phyloP scores from a whole-genome alignment of 2,888 invertebrate species.

The Macroteleia sp. region DNA sequence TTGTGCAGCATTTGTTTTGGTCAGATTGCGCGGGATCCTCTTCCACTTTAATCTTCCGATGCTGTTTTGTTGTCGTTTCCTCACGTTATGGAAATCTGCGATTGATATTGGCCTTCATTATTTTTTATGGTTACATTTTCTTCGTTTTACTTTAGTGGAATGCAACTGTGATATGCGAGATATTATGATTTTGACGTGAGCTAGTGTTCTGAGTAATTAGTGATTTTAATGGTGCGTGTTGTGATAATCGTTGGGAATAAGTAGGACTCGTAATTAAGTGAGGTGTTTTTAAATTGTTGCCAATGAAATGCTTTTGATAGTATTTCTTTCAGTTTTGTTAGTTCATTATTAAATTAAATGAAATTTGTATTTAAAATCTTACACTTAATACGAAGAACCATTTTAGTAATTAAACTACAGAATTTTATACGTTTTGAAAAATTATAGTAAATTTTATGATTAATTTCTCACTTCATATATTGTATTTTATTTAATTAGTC shows the following conservation, averaged over 20 bases:
- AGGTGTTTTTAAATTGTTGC: neutral
- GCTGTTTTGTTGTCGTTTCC: constrained; percentile 6
- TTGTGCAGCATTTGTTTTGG: constrained; percentile 17
- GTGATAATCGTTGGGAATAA: constrained; percentile 13
- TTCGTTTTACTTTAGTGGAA: constrained; percentile 13
- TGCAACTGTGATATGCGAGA: neutral
- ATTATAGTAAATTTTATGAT: too few relatives aligned
- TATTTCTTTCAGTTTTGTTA: too few relatives aligned
- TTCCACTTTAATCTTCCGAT: too few relatives aligned
- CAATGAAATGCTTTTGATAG: neutral
- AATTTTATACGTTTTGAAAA: too few relatives aligned
- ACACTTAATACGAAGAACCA: too few relatives aligned
- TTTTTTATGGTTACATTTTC: neutral
- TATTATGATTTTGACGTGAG: constrained; percentile 10
- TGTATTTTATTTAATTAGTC: too few relatives aligned
- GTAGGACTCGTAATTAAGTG: constrained; percentile 12
- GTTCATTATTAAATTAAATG: too few relatives aligned
- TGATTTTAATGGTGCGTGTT: constrained; percentile 25
- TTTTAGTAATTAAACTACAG: too few relatives aligned
- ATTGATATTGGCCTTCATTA: constrained; percentile 22
- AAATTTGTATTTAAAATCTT: too few relatives aligned
- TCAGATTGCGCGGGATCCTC: too few relatives aligned
- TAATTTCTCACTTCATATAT: too few relatives aligned
- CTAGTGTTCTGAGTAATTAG: constrained; percentile 18
- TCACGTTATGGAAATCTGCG: constrained; percentile 9